Conservation (phyloP, 1,140 invertebrate species). For the Drosophila nannoptera region DNA sequence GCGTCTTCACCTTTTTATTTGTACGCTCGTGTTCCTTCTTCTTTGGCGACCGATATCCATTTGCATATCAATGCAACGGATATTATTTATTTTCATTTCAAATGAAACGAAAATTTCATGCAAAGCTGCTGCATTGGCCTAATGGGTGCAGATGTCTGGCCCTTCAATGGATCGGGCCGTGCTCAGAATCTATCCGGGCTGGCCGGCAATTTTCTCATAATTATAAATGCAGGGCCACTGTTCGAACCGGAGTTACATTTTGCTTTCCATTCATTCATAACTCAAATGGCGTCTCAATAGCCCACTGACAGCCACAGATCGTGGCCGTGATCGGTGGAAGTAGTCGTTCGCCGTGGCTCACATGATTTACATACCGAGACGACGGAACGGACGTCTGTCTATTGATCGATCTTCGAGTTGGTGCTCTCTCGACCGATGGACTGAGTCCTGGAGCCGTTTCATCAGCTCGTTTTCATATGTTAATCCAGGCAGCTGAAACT, state of each 20-base stretch:
- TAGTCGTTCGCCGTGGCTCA: slow-evolving; percentile 15
- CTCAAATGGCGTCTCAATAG: slow-evolving; percentile 45
- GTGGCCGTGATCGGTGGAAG: slow-evolving; percentile 20
- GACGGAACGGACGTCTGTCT: slow-evolving; percentile 2
- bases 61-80: slow-evolving; percentile 58
- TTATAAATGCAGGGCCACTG: slow-evolving; percentile 44
- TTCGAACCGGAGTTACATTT: slow-evolving; percentile 30
- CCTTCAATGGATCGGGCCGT: background rate
- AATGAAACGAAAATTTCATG: slow-evolving; percentile 53
- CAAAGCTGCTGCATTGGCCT: slow-evolving; percentile 40
- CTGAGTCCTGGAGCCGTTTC: slow-evolving; percentile 41
- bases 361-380: slow-evolving; percentile 37
- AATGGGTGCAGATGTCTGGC: slow-evolving; percentile 47
- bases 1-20: slow-evolving; percentile 34
- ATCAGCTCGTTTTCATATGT: slow-evolving; percentile 52
- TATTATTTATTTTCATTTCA: slow-evolving; percentile 58
- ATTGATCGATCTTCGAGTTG: slow-evolving; percentile 57
- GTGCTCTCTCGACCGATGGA: too few species aligned
- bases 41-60: slow-evolving; percentile 24
- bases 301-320: slow-evolving; percentile 42
- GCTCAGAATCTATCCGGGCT: background rate
- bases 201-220: slow-evolving; percentile 45
- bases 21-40: too few species aligned
- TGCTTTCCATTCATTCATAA: slow-evolving; percentile 40
- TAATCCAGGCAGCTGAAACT: slow-evolving; percentile 45